Evolutionary conservation across 2,888 invertebrate genomes (phyloP), one percentile per base, ranked within the genome.

Genomic region (Andrena flavipes): DNA sequence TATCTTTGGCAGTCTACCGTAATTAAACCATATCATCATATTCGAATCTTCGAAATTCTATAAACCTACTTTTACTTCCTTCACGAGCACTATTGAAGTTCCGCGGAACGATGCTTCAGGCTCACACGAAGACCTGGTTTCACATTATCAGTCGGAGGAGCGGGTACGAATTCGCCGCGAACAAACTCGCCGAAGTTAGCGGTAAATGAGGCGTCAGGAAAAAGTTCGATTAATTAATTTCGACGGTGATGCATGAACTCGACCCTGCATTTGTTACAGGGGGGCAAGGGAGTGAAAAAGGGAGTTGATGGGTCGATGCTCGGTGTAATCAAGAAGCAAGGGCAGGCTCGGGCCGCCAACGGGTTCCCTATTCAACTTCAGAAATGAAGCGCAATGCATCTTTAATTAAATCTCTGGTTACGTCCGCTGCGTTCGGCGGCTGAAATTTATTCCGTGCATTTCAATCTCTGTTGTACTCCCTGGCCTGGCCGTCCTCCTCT

Each of bases 341-440:
- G 30, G 30, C 49, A 68, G 62, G 64, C 73, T 78, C 33, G 42
- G 30, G 63, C 51, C 70, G 35, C 59, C 68, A 69, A 68, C 69
- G 72, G 74, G 67, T 71, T 89, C 82, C 42, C 16, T 80, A 87
- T 88, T 89, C 84, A 88, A 86, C 87, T 89, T 90, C 82, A 84
- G 86, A 82, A 90, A 87, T 79, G 84, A 86, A 77, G 82, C 71
- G 87, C 89, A 79, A 88, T 90, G 91, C 91, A 90, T 91, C 91
- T 91, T 91, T 91, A 91, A 91, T 92, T 89, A 90, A 91, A 91
- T 91, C 91, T 90, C 89, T 78, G 74, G 65, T 63, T 67, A 68
- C 79, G 86, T 80, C 69, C 76, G 70, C 80, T 80, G 72, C 80
- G 82, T 85, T 80, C 69, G 76, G 42, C 42, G 60, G 62, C 48